phyloP scores from a whole-genome alignment of 2,797 vertebrate genomes.

The Sylvilagus floridanus region DNA sequence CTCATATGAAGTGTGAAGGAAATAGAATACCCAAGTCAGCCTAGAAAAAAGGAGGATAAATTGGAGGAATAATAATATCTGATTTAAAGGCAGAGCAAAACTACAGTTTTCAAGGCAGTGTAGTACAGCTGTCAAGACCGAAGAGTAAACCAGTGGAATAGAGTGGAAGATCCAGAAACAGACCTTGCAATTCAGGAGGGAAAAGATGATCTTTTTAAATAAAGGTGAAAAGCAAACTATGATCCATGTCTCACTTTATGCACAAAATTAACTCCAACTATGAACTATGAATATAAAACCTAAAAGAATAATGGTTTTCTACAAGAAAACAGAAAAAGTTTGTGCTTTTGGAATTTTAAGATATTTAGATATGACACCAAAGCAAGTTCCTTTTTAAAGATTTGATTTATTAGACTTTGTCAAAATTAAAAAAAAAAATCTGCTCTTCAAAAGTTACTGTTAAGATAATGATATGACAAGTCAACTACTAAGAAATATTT shows the following conservation, averaged over 20 bases:
- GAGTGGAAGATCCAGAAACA: neutral
- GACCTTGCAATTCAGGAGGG: neutral
- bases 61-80: neutral
- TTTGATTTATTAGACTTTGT: neutral
- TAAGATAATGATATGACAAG: neutral
- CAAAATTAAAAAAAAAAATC: neutral
- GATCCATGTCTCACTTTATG: neutral
- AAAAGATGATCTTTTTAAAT: neutral
- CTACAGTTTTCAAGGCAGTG: neutral
- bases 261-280: slow-evolving; percentile 12
- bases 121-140: neutral
- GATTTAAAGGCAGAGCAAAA: neutral
- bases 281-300: neutral
- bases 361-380: neutral
- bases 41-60: neutral
- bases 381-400: neutral
- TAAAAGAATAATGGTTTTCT: neutral
- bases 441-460: neutral
- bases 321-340: neutral
- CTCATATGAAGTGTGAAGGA: slow-evolving; percentile 25
- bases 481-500: neutral
- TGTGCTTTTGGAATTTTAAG: neutral
- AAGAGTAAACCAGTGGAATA: neutral
- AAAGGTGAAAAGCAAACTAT: neutral
- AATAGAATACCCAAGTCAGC: neutral